Conservation (phyloP, 2,888 invertebrate species). For the Boloria euphrosyne region DNA sequence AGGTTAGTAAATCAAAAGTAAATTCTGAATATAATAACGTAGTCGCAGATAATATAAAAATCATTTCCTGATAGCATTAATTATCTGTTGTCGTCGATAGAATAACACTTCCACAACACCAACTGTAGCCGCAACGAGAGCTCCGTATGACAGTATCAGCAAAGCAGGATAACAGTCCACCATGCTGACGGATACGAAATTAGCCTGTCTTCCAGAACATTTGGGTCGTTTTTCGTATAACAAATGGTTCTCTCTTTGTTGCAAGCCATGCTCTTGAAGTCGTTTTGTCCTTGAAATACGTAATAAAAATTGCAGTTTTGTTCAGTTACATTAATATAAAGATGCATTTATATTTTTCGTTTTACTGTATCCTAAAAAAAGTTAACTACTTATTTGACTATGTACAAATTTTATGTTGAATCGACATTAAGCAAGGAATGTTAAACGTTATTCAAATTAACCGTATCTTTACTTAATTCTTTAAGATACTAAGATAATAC, state of each 20-base stretch:
- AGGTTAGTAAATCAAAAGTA: too few relatives aligned
- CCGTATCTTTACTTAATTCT: too few relatives aligned
- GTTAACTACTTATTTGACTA: too few relatives aligned
- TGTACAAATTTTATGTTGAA: too few relatives aligned
- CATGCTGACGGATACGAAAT: conserved; percentile 85
- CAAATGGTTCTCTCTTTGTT: conserved; percentile 80
- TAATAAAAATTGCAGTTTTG: background rate
- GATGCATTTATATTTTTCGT: background rate
- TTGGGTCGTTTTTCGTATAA: conserved; percentile 85
- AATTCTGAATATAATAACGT: too few relatives aligned
- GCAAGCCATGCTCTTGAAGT: conserved; percentile 79
- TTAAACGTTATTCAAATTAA: too few relatives aligned
- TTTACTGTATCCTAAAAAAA: too few relatives aligned
- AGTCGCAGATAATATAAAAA: background rate
- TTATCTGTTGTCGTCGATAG: conserved; percentile 47
- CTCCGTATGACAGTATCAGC: conserved; percentile 64
- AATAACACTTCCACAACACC: conserved; percentile 55
- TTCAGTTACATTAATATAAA: background rate
- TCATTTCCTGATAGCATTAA: conserved; percentile 19
- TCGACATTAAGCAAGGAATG: too few relatives aligned
- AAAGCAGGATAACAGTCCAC: conserved; percentile 82
- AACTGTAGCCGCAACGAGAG: conserved; percentile 52
- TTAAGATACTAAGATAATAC: too few relatives aligned
- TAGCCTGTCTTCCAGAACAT: conserved; percentile 82
- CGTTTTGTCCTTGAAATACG: conserved; percentile 62